Evolutionary conservation across 2,113 vertebrate genomes (phyloP), one percentile per base, ranked within the genome.

Genomic region (Ctenomys sociabilis): DNA sequence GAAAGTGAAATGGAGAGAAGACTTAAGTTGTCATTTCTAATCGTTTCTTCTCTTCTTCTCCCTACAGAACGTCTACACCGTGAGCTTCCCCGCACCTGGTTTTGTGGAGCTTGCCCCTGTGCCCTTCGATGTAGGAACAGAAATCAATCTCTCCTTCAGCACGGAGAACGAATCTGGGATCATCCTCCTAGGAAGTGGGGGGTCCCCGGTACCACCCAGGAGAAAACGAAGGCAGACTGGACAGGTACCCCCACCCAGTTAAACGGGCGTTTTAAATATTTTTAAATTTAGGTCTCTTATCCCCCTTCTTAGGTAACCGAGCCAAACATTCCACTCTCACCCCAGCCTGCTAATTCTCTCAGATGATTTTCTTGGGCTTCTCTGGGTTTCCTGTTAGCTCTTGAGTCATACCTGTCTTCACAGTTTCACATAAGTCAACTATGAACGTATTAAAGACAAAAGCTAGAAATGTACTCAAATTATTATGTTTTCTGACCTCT

Each of bases 111-210:
- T 99, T 87, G 91, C 97, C 0, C 99, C 99, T 10, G 97, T 99
- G 54, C 97, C 98, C 1, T 96, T 99, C 84, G 98, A 98, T 0
- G 81, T 99, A 5, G 98, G 98, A 90, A 99, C 99, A 7, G 99
- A 99, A 98, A 99, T 99, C 98, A 99, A 99, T 72, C 98, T 99
- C 95, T 99, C 99, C 30, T 99, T 99, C 98, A 99, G 99, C 98
- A 99, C 99, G 17, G 98, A 98, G 97, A 99, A 98, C 2, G 99
- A 99, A 81, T 99, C 99, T 21, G 99, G 99, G 7, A 98, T 99
- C 97, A 99, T 99, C 43, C 98, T 99, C 72, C 98, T 99, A 84
- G 98, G 99, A 97, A 98, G 99, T 90, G 98, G 99, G 96, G 98
- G 99, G 12, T 85, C 97, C 1, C 97, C 98, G 40, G 88, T 96